Evolutionary conservation across 2,113 vertebrate genomes (phyloP), one percentile per base, ranked within the genome.

Genomic region (Pseudorasbora parva): DNA sequence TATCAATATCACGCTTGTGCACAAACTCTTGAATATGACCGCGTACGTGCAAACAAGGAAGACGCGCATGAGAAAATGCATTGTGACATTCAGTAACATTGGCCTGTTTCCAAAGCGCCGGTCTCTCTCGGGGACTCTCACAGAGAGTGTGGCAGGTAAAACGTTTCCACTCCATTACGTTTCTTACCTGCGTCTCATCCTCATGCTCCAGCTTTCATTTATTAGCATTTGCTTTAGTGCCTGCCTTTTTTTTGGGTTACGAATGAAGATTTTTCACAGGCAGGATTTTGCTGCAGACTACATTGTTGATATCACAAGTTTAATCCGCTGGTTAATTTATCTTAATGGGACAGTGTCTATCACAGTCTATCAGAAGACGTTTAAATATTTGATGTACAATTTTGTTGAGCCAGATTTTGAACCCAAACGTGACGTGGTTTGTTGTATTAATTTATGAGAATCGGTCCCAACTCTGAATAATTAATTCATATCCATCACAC

Each of bases 51-150:
- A 62, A 47, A 41, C 57, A 66, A 73, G 37, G 2, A 83, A 57
- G 43, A 68, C 47, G 30, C 14, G 23, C 57, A 47, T 23, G 37
- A 57, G 17, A 25, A 41, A 54, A 69, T 3, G 27, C 19, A 49
- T 75, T 43, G 37, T 78, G 76, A 45, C n/a, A 27, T 62, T 78
- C 56, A 27, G 76, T 45, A 78, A 78, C n/a, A 15, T 78, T 78
- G 76, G 76, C 76, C 76, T 60, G 33, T 43, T 45, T 78, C 76
- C 76, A 60, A 6, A 45, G 14, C 10, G 2, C 41, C n/a, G 8
- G 57, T n/a, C n/a, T 57, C 30, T 77, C 74, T 11, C 0, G 51
- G 74, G 74, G 56, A 41, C 54, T 59, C 21, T 57, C 41, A 23
- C 51, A 59, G 30, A 41, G 37, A 45, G 8, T 60, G 56, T 60